Evolutionary conservation across 1,140 invertebrate genomes (phyloP).

Genomic region (Muscidifurax raptorellus): DNA sequence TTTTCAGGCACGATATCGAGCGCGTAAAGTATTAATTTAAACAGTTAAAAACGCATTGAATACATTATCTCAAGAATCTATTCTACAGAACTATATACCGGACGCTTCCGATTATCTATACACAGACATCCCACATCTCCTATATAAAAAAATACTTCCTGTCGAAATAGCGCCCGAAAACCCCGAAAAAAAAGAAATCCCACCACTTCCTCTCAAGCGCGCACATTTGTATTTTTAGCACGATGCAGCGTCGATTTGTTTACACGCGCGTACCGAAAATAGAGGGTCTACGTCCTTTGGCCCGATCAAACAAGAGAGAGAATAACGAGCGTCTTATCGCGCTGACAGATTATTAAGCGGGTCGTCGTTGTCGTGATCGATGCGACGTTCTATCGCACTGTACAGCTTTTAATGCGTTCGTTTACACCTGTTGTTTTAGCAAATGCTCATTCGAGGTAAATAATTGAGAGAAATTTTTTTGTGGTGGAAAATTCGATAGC

Average conservation of each 20-base stretch:
- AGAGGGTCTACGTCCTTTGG: constrained; percentile 35
- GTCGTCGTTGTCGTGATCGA: neutral
- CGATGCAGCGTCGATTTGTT: constrained; percentile 5
- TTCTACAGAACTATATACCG: too few species aligned
- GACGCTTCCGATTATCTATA: too few species aligned
- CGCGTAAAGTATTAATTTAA: too few species aligned
- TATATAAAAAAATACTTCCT: too few species aligned
- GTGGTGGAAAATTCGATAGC: too few species aligned
- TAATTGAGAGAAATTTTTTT: too few species aligned
- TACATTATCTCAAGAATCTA: too few species aligned
- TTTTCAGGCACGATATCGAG: neutral
- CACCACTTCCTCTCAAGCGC: neutral
- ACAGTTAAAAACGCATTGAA: too few species aligned
- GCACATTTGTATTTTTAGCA: neutral
- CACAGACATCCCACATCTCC: too few species aligned
- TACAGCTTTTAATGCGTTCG: neutral
- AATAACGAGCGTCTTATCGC: neutral
- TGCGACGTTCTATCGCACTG: neutral
- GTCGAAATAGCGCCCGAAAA: neutral
- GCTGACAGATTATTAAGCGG: neutral
- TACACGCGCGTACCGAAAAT: constrained; percentile 3
- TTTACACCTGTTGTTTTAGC: neutral
- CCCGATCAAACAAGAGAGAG: neutral
- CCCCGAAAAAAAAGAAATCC: neutral
- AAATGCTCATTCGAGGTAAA: too few species aligned